Percentiles rank a stretch among this genome's conserved stretches.
Conservation (phyloP, 2,113 vertebrate genomes). For the Dipodomys spectabilis region DNA sequence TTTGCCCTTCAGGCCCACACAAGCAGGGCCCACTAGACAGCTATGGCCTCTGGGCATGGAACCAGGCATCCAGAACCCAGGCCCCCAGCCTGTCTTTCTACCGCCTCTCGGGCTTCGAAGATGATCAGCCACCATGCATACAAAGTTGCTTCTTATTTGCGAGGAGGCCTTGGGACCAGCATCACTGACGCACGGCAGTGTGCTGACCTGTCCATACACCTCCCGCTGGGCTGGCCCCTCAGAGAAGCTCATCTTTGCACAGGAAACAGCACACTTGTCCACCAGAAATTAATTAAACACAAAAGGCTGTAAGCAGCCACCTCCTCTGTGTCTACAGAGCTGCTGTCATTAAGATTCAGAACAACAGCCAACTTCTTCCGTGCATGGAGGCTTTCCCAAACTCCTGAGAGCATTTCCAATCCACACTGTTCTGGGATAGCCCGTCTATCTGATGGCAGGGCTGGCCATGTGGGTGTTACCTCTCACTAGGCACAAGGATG, state of each 20-base stretch:
- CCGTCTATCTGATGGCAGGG: background rate
- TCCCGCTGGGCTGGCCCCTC: rapidly evolving
- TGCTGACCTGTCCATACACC: rapidly evolving
- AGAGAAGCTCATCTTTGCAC: rapidly evolving
- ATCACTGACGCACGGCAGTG: rapidly evolving
- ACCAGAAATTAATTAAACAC: background rate
- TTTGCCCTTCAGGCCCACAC: too few species aligned
- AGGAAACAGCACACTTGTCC: rapidly evolving
- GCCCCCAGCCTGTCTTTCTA: too few species aligned
- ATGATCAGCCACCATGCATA: background rate
- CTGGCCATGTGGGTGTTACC: rapidly evolving
- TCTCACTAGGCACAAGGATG: too few species aligned
- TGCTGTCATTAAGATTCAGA: too few species aligned
- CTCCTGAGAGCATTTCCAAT: background rate
- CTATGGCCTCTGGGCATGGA: rapidly evolving
- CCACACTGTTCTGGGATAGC: background rate
- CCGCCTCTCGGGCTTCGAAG: rapidly evolving
- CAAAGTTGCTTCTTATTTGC: background rate
- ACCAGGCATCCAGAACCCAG: background rate
- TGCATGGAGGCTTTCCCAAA: rapidly evolving
- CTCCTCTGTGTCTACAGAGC: background rate
- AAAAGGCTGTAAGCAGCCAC: rapidly evolving
- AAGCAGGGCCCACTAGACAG: too few species aligned
- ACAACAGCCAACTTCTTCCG: rapidly evolving
- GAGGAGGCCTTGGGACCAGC: rapidly evolving